A percentile compares a stretch with the other conserved stretches of the same genome.
phyloP scores from a whole-genome alignment of 2,888 invertebrate genomes.

The Lycocerus yunnanus region DNA sequence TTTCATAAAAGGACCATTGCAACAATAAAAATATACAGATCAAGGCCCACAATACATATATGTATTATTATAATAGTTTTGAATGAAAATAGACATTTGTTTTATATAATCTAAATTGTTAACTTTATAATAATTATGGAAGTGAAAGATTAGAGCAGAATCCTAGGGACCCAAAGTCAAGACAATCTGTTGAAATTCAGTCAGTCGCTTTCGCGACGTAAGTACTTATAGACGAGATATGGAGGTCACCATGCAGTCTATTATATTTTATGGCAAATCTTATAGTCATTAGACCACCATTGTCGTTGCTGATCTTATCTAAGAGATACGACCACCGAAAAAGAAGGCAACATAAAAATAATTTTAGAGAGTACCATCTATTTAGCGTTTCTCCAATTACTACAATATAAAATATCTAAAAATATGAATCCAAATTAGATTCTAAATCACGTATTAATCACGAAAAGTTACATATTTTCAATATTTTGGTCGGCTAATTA shows the following conservation, averaged over 20 bases:
- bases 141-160: conserved; percentile 43
- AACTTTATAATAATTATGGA: conserved; percentile 39
- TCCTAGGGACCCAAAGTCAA: conserved; percentile 45
- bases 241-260: conserved; percentile 44
- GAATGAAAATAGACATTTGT: conserved; percentile 53
- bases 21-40: conserved; percentile 56
- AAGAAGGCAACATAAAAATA: conserved; percentile 10
- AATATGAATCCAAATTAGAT: conserved; percentile 39
- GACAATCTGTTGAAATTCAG: conserved; percentile 41
- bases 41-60: conserved; percentile 51
- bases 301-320: conserved; percentile 13
- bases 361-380: conserved; percentile 12
- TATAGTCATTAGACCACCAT: conserved; percentile 28
- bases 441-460: conserved; percentile 41
- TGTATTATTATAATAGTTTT: conserved; percentile 47
- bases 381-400: conserved; percentile 40
- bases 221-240: conserved; percentile 32
- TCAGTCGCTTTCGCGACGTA: conserved; percentile 44
- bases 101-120: conserved; percentile 41
- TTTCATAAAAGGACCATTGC: conserved; percentile 48
- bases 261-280: conserved; percentile 28
- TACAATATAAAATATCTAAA: conserved; percentile 40
- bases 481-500: conserved; percentile 37
- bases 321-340: conserved; percentile 13
- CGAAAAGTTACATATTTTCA: conserved; percentile 38